These are phyloP conservation scores for Macaria notata DNA, from an alignment of 2,888 invertebrate genomes.

Conservation along the genomic window DNA sequence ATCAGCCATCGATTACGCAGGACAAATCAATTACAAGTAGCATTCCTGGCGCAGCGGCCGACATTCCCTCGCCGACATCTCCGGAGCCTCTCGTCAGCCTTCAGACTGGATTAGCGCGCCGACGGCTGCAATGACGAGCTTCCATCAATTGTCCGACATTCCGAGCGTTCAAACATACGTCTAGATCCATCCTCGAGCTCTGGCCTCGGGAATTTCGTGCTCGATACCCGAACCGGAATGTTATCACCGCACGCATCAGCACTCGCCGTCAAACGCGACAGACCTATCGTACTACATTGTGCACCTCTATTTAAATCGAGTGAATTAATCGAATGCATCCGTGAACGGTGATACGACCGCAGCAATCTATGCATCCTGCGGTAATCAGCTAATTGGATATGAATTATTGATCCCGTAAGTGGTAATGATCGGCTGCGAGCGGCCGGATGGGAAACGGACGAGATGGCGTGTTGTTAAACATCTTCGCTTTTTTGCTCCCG, in stretches of 20 bases:
- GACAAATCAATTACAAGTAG: slow-evolving; percentile 79
- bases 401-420: slow-evolving; percentile 64
- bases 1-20: slow-evolving; percentile 72
- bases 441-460: slow-evolving; percentile 47
- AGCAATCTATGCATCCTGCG: slow-evolving; percentile 50
- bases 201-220: slow-evolving; percentile 74
- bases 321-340: slow-evolving; percentile 59
- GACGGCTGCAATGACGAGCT: slow-evolving; percentile 66
- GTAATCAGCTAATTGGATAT: slow-evolving; percentile 71
- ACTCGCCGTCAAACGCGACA: slow-evolving; percentile 65
- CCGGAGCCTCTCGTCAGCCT: slow-evolving; percentile 58
- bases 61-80: slow-evolving; percentile 76
- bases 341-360: slow-evolving; percentile 46
- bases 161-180: slow-evolving; percentile 67
- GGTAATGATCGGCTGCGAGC: slow-evolving; percentile 54
- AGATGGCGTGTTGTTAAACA: slow-evolving; percentile 41
- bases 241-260: slow-evolving; percentile 74
- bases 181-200: slow-evolving; percentile 63
- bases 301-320: slow-evolving; percentile 68
- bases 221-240: slow-evolving; percentile 75
- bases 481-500: slow-evolving; percentile 42
- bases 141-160: slow-evolving; percentile 72
- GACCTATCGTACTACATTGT: slow-evolving; percentile 62
- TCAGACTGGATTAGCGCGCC: slow-evolving; percentile 59
- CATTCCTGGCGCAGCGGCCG: slow-evolving; percentile 74